Conservation (phyloP, 2,113 vertebrate species). For the Coptodon rendalli region DNA sequence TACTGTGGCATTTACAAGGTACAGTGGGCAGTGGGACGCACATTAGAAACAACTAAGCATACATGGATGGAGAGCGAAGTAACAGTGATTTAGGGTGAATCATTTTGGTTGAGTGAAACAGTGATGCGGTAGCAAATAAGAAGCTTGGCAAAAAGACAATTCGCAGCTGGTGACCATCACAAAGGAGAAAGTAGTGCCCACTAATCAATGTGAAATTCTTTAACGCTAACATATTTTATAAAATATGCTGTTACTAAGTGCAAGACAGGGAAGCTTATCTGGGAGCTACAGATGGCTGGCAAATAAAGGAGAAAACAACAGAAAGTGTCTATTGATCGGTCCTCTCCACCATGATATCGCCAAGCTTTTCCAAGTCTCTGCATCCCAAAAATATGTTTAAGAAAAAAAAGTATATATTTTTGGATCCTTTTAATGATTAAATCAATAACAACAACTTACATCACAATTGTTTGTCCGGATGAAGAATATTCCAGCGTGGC, state of each 20-base stretch:
- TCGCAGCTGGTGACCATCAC: not conserved
- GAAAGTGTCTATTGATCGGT: not conserved
- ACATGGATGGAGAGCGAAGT: conserved; percentile 10
- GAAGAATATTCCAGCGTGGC: not conserved
- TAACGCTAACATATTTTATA: not conserved
- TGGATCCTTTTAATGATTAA: not conserved
- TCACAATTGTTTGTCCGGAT: not conserved
- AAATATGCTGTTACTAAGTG: not conserved
- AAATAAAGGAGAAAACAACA: not conserved
- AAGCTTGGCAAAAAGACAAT: not conserved
- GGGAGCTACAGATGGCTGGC: not conserved
- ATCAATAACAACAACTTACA: not conserved
- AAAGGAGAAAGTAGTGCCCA: not conserved
- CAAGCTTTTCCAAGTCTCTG: not conserved
- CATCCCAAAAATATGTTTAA: not conserved
- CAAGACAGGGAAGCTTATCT: not conserved
- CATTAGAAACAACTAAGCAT: conserved; percentile 52
- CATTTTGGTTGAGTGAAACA: conserved; percentile 16
- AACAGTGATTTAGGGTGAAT: conserved; percentile 17
- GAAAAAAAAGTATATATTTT: not conserved
- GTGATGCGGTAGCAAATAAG: not conserved
- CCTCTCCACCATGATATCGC: not conserved
- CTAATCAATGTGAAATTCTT: not conserved
- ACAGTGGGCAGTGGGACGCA: conserved; percentile 55
- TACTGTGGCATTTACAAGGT: conserved; percentile 66